Conservation (phyloP, 1,140 invertebrate genomes). For the Drosophila mojavensis region DNA sequence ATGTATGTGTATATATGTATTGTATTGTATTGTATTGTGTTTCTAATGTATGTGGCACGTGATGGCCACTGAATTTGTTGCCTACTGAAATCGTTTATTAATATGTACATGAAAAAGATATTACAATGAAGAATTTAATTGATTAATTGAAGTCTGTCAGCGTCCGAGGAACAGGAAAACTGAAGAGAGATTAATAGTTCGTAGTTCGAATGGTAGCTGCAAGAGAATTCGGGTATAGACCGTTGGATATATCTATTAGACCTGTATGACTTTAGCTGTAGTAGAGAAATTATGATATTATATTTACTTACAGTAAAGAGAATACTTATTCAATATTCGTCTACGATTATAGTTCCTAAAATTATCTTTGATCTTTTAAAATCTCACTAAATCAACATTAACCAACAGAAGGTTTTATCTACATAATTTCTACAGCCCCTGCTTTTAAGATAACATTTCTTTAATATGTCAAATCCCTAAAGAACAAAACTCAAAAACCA, state of each 20-base stretch:
- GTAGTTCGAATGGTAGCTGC: not conserved
- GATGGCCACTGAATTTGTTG: constrained; percentile 17
- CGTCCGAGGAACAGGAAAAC: constrained; percentile 18
- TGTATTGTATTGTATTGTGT: no score
- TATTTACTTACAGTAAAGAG: no score
- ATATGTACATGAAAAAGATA: constrained; percentile 46
- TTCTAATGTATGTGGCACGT: constrained; percentile 30
- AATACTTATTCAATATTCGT: no score
- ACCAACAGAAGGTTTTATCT: no score
- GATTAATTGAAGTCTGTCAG: constrained; percentile 52
- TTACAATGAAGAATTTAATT: constrained; percentile 40
- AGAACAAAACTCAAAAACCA: not conserved
- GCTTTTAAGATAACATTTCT: not conserved
- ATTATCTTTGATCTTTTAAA: no score
- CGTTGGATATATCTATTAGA: not conserved
- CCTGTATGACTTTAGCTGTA: no score
- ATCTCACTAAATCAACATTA: no score
- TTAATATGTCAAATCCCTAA: not conserved
- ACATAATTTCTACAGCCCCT: no score
- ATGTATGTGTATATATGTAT: not conserved
- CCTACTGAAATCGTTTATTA: constrained; percentile 40
- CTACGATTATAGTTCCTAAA: no score
- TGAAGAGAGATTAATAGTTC: constrained; percentile 3
- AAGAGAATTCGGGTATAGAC: not conserved
- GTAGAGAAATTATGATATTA: no score